phyloP scores from a whole-genome alignment of 37 sponge, comb jelly and placozoan genomes.

The Ianthella basta region DNA sequence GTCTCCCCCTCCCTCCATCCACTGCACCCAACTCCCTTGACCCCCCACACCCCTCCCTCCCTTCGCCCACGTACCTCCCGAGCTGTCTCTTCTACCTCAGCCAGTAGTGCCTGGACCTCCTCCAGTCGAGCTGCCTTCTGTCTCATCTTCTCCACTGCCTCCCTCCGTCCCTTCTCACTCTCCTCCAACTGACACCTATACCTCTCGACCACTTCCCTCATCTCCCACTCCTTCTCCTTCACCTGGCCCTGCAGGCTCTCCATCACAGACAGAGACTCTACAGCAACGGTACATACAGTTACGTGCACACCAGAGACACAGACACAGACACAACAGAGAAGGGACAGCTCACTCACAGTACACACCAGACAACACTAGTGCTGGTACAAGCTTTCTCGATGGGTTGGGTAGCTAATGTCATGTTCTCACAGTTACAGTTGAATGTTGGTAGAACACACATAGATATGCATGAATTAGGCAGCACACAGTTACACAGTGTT shows the following conservation, averaged over 20 bases:
- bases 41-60: neutral
- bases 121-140: neutral
- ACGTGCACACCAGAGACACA: too few relatives aligned
- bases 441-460: too few relatives aligned
- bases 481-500: too few relatives aligned
- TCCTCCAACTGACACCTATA: neutral
- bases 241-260: neutral
- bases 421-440: too few relatives aligned
- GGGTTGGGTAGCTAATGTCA: too few relatives aligned
- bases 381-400: too few relatives aligned
- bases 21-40: neutral
- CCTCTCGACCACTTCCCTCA: constrained; percentile 2
- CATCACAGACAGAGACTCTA: neutral
- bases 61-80: neutral
- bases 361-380: too few relatives aligned
- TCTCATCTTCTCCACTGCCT: neutral
- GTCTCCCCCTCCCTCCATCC: too few relatives aligned
- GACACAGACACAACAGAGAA: too few relatives aligned
- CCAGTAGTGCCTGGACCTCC: neutral
- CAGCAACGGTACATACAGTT: too few relatives aligned
- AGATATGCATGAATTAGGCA: too few relatives aligned
- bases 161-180: neutral
- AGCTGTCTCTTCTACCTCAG: neutral
- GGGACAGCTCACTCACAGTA: too few relatives aligned
- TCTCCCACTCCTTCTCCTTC: neutral